Conservation (phyloP, 2,113 vertebrate genomes). For the Phodopus roborovskii region DNA sequence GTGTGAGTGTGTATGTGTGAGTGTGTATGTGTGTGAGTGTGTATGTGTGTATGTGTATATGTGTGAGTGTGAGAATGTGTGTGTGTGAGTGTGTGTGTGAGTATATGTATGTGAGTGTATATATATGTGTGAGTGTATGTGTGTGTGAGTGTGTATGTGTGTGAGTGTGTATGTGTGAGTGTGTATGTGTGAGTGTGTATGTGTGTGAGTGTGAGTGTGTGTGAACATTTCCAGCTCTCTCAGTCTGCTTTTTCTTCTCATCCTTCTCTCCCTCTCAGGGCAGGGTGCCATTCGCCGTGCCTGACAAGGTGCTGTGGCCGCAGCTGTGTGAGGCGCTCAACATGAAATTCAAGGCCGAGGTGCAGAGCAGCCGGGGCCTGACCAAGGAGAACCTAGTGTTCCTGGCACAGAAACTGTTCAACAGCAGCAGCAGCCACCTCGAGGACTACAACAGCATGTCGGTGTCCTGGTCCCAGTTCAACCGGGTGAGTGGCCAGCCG, state of each 20-base stretch:
- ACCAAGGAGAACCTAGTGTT: constrained; percentile 97
- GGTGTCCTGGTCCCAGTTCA: constrained; percentile 99
- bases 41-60: too few relatives aligned
- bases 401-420: constrained; percentile 96
- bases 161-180: too few relatives aligned
- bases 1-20: too few relatives aligned
- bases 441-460: constrained; percentile 96
- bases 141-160: too few relatives aligned
- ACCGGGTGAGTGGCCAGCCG: constrained; percentile 88
- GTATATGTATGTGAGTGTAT: too few relatives aligned
- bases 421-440: constrained; percentile 91
- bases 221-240: not conserved
- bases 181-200: too few relatives aligned
- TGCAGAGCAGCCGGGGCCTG: constrained; percentile 95
- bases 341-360: constrained; percentile 98
- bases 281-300: constrained; percentile 96
- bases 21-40: too few relatives aligned
- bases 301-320: constrained; percentile 95
- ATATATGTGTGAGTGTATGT: too few relatives aligned
- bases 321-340: constrained; percentile 97
- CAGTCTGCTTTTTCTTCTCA: not conserved
- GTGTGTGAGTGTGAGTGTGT: not conserved
- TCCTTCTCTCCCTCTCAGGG: constrained; percentile 87
- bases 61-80: too few relatives aligned
- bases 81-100: too few relatives aligned